Evolutionary conservation across 2,113 vertebrate genomes (phyloP).

Genomic region (Lynx canadensis): DNA sequence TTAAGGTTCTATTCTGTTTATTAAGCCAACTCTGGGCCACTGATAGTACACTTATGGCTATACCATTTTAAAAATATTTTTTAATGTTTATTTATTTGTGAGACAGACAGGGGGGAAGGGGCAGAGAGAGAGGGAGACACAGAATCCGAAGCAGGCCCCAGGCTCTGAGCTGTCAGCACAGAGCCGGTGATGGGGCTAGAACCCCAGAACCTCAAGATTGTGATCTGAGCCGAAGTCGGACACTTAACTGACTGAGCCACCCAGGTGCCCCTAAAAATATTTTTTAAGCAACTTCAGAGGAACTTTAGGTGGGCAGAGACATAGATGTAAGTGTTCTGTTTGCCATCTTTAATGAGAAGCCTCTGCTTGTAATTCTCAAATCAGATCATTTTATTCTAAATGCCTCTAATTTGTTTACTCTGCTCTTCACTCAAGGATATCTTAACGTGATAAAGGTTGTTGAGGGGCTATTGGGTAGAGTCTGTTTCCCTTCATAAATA

Average conservation of each 20-base stretch:
- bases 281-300: neutral
- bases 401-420: neutral
- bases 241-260: neutral
- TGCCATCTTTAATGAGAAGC: neutral
- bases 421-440: conserved; percentile 59
- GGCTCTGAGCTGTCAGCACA: neutral
- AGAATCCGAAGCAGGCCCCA: neutral
- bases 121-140: neutral
- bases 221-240: neutral
- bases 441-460: neutral
- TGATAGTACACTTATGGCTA: neutral
- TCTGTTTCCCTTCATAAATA: conserved; percentile 50
- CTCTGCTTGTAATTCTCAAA: neutral
- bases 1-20: neutral
- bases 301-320: rapidly evolving
- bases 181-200: rapidly evolving
- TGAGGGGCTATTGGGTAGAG: neutral
- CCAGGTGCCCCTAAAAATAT: neutral
- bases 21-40: neutral
- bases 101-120: neutral
- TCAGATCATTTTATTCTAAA: neutral
- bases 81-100: neutral
- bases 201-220: neutral
- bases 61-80: neutral
- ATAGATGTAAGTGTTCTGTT: rapidly evolving